Conservation (phyloP, 2,797 vertebrate genomes). For the Bovichtus diacanthus region DNA sequence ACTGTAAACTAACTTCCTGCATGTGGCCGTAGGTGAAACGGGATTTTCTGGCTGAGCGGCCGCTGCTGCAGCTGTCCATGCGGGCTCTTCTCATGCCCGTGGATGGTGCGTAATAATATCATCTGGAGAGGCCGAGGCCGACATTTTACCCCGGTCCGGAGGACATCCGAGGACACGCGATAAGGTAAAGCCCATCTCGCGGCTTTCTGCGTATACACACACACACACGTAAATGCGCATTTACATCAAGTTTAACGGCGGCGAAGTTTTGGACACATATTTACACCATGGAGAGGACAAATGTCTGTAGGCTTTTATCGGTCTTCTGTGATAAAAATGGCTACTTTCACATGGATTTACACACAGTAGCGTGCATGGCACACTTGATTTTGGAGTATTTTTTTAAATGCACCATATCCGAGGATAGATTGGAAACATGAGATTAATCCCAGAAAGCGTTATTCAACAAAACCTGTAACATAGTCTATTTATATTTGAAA, state of each 20-base stretch:
- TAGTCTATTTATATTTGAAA: neutral
- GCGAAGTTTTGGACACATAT: slow-evolving; percentile 8
- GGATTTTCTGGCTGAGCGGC: slow-evolving; percentile 40
- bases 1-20: slow-evolving; percentile 73
- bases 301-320: slow-evolving; percentile 24
- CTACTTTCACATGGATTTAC: slow-evolving; percentile 60
- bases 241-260: neutral
- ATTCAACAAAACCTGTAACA: neutral
- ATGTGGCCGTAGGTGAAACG: slow-evolving; percentile 54
- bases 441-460: neutral
- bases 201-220: fast-evolving
- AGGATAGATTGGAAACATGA: neutral
- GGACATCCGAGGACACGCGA: slow-evolving; percentile 75
- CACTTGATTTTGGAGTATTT: slow-evolving; percentile 18
- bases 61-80: slow-evolving; percentile 16
- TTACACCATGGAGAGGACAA: too few species aligned
- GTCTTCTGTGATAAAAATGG: slow-evolving; percentile 49
- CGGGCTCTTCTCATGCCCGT: slow-evolving; percentile 33
- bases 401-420: neutral
- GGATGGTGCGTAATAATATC: slow-evolving; percentile 67
- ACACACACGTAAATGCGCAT: neutral
- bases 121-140: slow-evolving; percentile 77
- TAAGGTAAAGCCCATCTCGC: slow-evolving; percentile 60
- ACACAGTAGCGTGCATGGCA: slow-evolving; percentile 14
- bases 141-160: slow-evolving; percentile 79